Base-by-base conservation (phyloP, 1,140 invertebrate species). In the Drosophila sp. region DNA sequence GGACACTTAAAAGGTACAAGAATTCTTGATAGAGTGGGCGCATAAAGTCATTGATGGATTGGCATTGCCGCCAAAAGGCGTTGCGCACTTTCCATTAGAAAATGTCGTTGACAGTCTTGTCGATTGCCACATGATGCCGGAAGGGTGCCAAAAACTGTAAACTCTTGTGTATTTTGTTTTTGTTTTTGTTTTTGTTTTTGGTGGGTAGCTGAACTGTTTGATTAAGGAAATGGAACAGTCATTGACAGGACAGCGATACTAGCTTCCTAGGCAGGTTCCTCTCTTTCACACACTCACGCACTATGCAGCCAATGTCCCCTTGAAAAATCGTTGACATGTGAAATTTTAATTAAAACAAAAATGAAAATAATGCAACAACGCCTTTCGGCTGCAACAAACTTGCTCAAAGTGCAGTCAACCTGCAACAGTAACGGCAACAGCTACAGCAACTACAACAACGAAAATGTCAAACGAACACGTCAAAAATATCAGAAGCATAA, bases 321-420 rank as follows among this genome's bases (percentile, higher is more conserved):
- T 65, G 72, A 69, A 73, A 72, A 83, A 80, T 76, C 76, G 80
- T 84, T 83, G 76, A 83, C 76, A 83, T 80, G 80, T 76, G 80
- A 83, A 87, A 86, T 82, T 78, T 86, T 86, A 86, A 78, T 78
- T 81, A 81, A 76, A 75, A 86, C 78, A 81, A 61, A 86, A 86
- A 86, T 69, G 78, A 80, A 80, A 78, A 78, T 80, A 84, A 80
- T 74, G 67, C 57, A 78, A 62, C 36, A 13, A 72, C 43, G 53
- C 61, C 38, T 61, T 69, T 14, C 46, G 25, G 54, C 14, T 21
- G 45, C 54, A 58, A 18, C 14, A 57, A 58, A 65, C 45, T 69
- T 61, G 29, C 36, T 38, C 34, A 69, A 70, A 72, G 51, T 65
- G 54, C 41, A 73, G 54, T 18, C 57, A 58, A 65, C 48, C 36